These are phyloP conservation scores for Bembecia ichneumoniformis DNA, from an alignment of 2,888 invertebrate species.

Conservation along the genomic window DNA sequence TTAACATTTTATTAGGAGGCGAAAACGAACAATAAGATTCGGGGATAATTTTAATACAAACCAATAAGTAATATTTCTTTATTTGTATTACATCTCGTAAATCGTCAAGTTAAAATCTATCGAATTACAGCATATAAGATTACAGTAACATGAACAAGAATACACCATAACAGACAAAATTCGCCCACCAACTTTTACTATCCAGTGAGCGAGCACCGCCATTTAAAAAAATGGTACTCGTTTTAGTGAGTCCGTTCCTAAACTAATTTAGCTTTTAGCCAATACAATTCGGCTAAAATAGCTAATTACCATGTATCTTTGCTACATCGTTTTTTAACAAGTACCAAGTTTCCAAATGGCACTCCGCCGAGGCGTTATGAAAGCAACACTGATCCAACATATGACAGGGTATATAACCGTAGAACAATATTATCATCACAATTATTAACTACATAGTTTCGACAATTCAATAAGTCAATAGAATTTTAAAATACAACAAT, in stretches of 20 bases:
- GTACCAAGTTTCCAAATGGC: constrained; percentile 15
- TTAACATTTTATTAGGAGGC: constrained; percentile 74
- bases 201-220: not conserved
- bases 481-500: constrained; percentile 43
- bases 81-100: constrained; percentile 62
- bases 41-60: constrained; percentile 68
- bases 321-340: constrained; percentile 14
- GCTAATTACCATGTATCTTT: not conserved
- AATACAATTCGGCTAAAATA: no score
- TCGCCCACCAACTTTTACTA: constrained; percentile 29
- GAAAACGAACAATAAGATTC: constrained; percentile 71
- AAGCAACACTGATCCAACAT: constrained; percentile 37
- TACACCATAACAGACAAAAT: constrained; percentile 45
- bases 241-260: no score
- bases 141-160: constrained; percentile 70
- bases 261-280: no score
- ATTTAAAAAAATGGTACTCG: not conserved
- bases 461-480: constrained; percentile 29
- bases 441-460: constrained; percentile 17
- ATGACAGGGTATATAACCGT: constrained; percentile 4
- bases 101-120: constrained; percentile 62
- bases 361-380: constrained; percentile 22
- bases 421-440: not conserved
- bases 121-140: constrained; percentile 64
- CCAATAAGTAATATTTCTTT: constrained; percentile 31